Evolutionary conservation across 2,888 invertebrate species (phyloP), one percentile per base, ranked within the genome.

Genomic region (Eupeodes latifasciatus): DNA sequence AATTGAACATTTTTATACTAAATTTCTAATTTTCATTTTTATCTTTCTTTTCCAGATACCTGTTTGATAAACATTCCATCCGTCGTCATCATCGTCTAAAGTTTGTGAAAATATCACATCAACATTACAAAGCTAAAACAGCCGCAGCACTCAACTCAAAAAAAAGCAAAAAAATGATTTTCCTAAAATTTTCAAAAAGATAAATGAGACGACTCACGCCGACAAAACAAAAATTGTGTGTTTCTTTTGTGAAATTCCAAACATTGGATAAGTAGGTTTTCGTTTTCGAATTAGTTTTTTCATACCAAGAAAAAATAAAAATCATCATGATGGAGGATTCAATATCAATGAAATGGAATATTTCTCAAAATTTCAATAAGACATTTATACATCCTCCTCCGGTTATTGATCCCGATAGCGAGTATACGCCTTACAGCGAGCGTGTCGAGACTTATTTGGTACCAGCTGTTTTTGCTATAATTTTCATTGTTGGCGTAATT

Each of bases 401-500:
- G 40, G n/a, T 61, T 14, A 27, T 71, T 14, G 87, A 88, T 10
- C 71, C 84, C 3, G 87, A 88, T 14, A 81, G 61, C 14, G 75
- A 79, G 19, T 75, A 95, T 93, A 95, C 95, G 89, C 97, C 97
- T 0, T 97, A 97, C 92, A 93, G 94, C 83, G 94, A 96, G 89
- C 94, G 98, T 14, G 96, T 96, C 0, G 98, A 98, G 94, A 98
- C 98, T 0, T 97, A 97, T 93, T 96, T 98, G 80, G 97, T 98
- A 2, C 98, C 98, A 0, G 94, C 97, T 0, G 93, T 98, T n/a
- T 98, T 98, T 92, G 96, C 96, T 11, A 93, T 98, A 71, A 98
- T 98, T 90, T 98, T 98, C 92, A 94, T 98, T 47, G 96, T 98
- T 71, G 98, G 98, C 4, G 96, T 98, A 0, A 94, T 98, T 6